Evolutionary conservation across 1,140 invertebrate genomes (phyloP), one percentile per base, ranked within the genome.

Genomic region (Trialeurodes vaporariorum): DNA sequence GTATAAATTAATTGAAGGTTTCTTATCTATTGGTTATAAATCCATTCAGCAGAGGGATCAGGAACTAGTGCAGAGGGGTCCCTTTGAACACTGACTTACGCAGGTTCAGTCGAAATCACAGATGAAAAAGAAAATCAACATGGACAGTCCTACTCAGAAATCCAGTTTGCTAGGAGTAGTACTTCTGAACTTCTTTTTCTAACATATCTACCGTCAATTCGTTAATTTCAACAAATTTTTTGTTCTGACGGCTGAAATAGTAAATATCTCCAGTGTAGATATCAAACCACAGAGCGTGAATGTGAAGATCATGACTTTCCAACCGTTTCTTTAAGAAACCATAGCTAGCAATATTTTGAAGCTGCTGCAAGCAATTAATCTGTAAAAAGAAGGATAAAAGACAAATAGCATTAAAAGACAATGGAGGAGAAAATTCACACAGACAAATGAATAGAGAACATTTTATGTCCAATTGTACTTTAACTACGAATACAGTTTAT

Each of bases 231-330:
- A 94, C 82, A 80, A 94, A 95, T 71, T 80, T 77, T 78, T 96
- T 94, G 26, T 87, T 85, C 58, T 86, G 85, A 69, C 91, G 83
- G 75, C 92, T 95, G 74, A 96, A 96, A 75, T 92, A 94, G 77
- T 93, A 95, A 74, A 98, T 92, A 79, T 97, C 92, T 1, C 94
- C 95, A 0, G 92, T 96, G 74, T 96, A 96, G 75, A 98, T 95
- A 77, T 98, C 95, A 77, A 97, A 97, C 95, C 95, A 98, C 2
- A 98, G 80, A 0, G 94, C 93, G 75, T 96, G 93, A 70, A 96
- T 89, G 73, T 94, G 91, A 5, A 96, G 80, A 75, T 93, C 84
- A 72, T 93, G 87, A 25, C 83, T 83, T 76, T 90, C 86, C 13
- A 98, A 77, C 1, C 91, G 83, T 70, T 88, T 87, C 73, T 92